Evolutionary conservation across 1,140 invertebrate species (phyloP).

Genomic region (Cherax destructor): DNA sequence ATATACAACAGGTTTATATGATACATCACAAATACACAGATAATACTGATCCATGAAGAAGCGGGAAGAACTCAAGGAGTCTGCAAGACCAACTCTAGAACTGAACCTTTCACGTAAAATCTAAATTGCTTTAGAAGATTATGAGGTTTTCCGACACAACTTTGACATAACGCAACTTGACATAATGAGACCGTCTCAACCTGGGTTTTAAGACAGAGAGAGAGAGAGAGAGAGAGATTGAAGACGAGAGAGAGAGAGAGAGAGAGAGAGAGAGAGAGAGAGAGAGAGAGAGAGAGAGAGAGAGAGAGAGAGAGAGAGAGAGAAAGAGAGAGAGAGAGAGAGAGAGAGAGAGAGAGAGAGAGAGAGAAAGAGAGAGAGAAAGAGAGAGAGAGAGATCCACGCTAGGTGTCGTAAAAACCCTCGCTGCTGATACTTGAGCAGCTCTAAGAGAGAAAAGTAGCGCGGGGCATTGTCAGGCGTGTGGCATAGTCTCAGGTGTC

Average conservation of each 20-base stretch:
- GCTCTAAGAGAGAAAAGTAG: no score
- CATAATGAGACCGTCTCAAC: constrained; percentile 11
- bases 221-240: no score
- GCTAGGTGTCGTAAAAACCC: no score
- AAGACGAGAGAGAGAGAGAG: neutral
- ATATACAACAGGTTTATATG: no score
- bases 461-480: no score
- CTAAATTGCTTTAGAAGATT: constrained; percentile 61
- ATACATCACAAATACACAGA: no score
- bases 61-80: neutral
- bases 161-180: constrained; percentile 48
- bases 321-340: neutral
- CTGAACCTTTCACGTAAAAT: constrained; percentile 51
- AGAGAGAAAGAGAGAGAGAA: no score
- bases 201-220: neutral
- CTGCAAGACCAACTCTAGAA: neutral
- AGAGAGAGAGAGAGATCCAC: no score
- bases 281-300: constrained; percentile 12
- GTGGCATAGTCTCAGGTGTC: no score
- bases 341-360: no score
- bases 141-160: constrained; percentile 26
- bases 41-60: neutral
- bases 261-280: neutral
- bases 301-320: constrained; percentile 3
- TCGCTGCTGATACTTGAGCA: no score